A percentile compares a stretch with the other conserved stretches of the same genome.
phyloP scores from a whole-genome alignment of 35 echinoderm and acorn worm species.

The Diadema setosum region DNA sequence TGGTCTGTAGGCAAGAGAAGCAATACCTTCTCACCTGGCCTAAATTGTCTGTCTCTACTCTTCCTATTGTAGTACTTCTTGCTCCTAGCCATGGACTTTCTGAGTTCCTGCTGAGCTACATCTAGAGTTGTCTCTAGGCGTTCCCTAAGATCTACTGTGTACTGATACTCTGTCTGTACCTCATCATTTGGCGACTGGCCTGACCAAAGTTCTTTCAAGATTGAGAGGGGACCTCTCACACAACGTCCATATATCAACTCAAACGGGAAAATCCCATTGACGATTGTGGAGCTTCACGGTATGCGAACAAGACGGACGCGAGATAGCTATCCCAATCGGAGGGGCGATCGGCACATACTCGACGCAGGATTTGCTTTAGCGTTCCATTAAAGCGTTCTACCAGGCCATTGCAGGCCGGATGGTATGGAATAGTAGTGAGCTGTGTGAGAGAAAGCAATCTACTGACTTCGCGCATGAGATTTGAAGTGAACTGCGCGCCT shows the following conservation, averaged over 20 bases:
- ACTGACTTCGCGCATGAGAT: slow-evolving; percentile 31
- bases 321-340: slow-evolving; percentile 56
- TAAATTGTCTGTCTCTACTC: no score
- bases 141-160: not conserved
- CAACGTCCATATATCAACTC: slow-evolving; percentile 48
- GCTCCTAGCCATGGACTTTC: no score
- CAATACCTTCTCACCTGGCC: no score
- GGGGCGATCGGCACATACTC: not conserved
- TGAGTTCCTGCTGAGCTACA: no score
- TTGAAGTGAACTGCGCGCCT: slow-evolving; percentile 28
- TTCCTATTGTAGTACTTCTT: no score
- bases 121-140: not conserved
- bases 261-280: slow-evolving; percentile 62
- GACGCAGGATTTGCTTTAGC: not conserved
- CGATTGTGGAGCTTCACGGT: not conserved
- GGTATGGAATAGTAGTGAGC: slow-evolving; percentile 58
- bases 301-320: slow-evolving; percentile 24
- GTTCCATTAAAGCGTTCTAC: slow-evolving; percentile 73
- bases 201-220: slow-evolving; percentile 32
- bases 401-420: slow-evolving; percentile 63
- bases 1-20: no score
- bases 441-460: slow-evolving; percentile 7
- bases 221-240: slow-evolving; percentile 54
- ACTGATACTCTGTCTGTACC: not conserved
- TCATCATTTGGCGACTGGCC: not conserved